phyloP scores from a whole-genome alignment of 1,140 invertebrate genomes.

The Ceratina australensis region DNA sequence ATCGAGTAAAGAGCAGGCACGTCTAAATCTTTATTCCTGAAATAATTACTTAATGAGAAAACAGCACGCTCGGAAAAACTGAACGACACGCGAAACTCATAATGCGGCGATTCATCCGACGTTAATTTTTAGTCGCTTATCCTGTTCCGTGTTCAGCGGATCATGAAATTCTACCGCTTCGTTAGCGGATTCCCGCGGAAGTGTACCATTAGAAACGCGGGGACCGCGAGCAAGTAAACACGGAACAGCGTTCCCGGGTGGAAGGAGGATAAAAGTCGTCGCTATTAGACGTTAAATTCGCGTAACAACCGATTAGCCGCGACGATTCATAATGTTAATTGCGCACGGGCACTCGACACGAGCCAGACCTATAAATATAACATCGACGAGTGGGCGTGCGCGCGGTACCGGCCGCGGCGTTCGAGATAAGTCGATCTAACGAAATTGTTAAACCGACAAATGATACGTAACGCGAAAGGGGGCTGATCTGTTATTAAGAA shows the following conservation, averaged over 20 bases:
- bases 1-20: no score
- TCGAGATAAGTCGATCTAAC: slow-evolving; percentile 9
- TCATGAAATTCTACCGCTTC: slow-evolving; percentile 18
- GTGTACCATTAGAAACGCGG: background rate
- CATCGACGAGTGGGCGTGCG: slow-evolving; percentile 3
- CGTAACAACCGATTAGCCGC: slow-evolving; percentile 4
- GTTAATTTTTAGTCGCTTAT: slow-evolving; percentile 2
- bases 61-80: background rate
- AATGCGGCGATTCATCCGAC: background rate
- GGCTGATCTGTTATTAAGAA: slow-evolving; percentile 19
- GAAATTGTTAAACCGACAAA: slow-evolving; percentile 23
- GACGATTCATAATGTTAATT: slow-evolving; percentile 13
- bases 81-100: background rate
- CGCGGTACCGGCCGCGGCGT: slow-evolving; percentile 3
- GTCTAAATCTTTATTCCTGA: no score
- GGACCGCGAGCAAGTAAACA: background rate
- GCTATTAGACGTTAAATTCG: background rate
- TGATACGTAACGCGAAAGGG: background rate
- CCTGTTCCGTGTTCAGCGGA: slow-evolving; percentile 9
- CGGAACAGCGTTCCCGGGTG: no score
- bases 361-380: slow-evolving; percentile 16
- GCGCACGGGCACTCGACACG: background rate
- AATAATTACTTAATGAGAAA: no score
- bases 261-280: no score
- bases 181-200: background rate